These are phyloP conservation scores for Pomatorhinus ruficollis DNA, from an alignment of 2,113 vertebrate genomes.

Conservation along the genomic window DNA sequence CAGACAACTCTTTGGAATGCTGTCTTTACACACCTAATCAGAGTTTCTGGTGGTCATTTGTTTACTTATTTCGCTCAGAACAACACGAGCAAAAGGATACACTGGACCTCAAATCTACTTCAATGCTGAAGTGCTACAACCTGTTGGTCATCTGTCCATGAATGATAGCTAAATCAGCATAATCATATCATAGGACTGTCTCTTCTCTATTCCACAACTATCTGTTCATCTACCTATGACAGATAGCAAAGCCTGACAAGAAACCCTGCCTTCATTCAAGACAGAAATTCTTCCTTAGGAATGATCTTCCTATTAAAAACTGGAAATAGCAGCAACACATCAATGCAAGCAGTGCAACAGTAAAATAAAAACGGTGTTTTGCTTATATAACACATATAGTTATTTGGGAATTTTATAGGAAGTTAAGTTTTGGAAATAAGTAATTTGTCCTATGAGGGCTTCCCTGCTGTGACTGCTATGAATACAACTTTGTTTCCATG, in stretches of 20 bases:
- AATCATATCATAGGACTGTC: not conserved
- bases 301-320: not conserved
- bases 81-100: not conserved
- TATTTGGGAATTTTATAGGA: not conserved
- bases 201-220: not conserved
- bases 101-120: not conserved
- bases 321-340: not conserved
- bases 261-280: not conserved
- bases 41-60: not conserved
- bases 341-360: not conserved
- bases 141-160: not conserved
- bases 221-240: not conserved
- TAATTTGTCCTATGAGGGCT: not conserved
- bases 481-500: not conserved
- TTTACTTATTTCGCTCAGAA: not conserved
- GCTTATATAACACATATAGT: not conserved
- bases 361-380: not conserved
- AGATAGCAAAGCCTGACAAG: not conserved
- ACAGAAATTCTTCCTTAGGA: not conserved
- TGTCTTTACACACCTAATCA: not conserved
- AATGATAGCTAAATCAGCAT: not conserved
- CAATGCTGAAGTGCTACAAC: not conserved
- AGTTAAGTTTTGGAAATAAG: not conserved
- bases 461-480: not conserved
- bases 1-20: not conserved